Base-by-base conservation (phyloP, 2,888 invertebrate species). In the Myathropa florea region DNA sequence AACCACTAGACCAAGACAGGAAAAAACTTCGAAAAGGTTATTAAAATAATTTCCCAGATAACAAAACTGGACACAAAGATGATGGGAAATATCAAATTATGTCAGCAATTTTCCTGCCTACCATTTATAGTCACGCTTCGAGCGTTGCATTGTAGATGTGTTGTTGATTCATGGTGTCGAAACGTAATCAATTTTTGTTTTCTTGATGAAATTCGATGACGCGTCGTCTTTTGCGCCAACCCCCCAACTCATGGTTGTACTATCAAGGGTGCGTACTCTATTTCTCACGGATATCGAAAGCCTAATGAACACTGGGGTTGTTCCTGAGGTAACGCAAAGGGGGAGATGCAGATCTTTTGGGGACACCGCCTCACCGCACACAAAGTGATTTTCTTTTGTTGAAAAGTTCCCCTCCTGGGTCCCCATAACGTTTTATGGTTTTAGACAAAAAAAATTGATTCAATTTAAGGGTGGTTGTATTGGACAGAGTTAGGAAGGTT, bases 61-160 rank as follows among this genome's bases (percentile, higher is more conserved):
- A 83, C 86, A 78, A 75, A 83, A 68, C 83, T 70, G 23, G 72
- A 57, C 81, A 77, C 81, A 81, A 72, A 73, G 81, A 78, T 83
- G 86, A 83, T 79, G 83, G 83, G 86, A 86, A 86, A 86, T 83
- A 83, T 83, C 86, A 86, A 86, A 86, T 86, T 83, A 83, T 83
- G 78, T 82, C 85, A 79, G 82, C 79, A 71, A 83, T 83, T 86
- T 82, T 78, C 86, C 71, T 59, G 83, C 70, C 82, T 72, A 59
- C 63, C 81, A 75, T 72, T 72, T 67, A 61, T 53, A 75, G 67
- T 82, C 85, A 36, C 73, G 64, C 82, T 78, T 86, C 63, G 65
- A 64, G 78, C 78, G 73, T 70, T 71, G 70, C 77, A 67, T 70
- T 77, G 76, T 60, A 72, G 57, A 67, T 76, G 63, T 73, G 59